Conservation (phyloP, 1,140 invertebrate species). For the Sarcophaga bullata region DNA sequence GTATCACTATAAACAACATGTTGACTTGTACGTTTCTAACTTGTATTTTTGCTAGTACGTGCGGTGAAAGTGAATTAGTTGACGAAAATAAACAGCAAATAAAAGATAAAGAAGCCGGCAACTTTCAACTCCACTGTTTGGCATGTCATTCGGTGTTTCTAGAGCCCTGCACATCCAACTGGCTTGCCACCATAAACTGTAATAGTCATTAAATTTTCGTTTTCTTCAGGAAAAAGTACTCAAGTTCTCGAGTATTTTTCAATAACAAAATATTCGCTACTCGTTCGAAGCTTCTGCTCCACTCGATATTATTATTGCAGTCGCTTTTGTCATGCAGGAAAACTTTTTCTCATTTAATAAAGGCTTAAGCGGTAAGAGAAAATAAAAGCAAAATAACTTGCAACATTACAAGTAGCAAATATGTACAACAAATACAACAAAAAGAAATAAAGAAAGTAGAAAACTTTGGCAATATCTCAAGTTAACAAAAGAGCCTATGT, state of each 20-base stretch:
- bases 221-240: not conserved
- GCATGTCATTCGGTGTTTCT: not conserved
- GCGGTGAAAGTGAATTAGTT: constrained; percentile 45
- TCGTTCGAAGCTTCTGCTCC: no score
- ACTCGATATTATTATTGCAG: not conserved
- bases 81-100: constrained; percentile 33
- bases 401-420: not conserved
- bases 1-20: no score
- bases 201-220: constrained; percentile 2
- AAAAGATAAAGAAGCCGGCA: not conserved
- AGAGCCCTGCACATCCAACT: not conserved
- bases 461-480: not conserved
- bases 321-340: not conserved
- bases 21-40: not conserved
- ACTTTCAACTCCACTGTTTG: not conserved
- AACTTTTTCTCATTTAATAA: constrained; percentile 15
- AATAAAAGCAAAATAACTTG: not conserved
- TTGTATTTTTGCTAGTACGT: constrained; percentile 40
- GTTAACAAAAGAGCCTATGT: not conserved
- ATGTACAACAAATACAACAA: no score
- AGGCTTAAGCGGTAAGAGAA: not conserved
- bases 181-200: not conserved
- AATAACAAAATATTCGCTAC: no score
- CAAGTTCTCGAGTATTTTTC: not conserved
- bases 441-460: no score